Conservation (phyloP, 2,113 vertebrate species). For the Meriones unguiculatus region DNA sequence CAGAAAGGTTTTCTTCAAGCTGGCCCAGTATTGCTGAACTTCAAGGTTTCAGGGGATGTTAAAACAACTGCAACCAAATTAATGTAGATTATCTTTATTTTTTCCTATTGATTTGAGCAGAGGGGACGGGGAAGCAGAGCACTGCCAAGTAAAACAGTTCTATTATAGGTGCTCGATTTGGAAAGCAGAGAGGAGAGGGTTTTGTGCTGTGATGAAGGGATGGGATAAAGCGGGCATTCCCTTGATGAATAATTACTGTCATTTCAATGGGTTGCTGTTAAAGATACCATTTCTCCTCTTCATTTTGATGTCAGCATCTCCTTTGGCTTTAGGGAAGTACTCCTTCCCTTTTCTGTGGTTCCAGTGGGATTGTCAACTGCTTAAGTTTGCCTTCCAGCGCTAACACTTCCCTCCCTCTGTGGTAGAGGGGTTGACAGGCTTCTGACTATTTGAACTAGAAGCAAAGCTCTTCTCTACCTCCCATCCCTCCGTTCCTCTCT, state of each 20-base stretch:
- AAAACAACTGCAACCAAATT: conserved; percentile 81
- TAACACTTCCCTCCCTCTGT: not conserved
- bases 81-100: conserved; percentile 82
- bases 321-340: not conserved
- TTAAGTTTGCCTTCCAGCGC: not conserved
- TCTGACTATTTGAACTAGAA: not conserved
- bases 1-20: conserved; percentile 82
- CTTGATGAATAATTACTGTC: conserved; percentile 47
- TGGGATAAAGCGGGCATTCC: not conserved
- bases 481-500: not conserved
- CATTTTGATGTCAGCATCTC: conserved; percentile 8
- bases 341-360: not conserved
- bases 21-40: conserved; percentile 75
- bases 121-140: conserved; percentile 38
- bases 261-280: not conserved
- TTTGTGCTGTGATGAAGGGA: conserved; percentile 1
- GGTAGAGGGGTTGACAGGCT: not conserved
- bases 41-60: conserved; percentile 80
- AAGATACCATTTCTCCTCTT: not conserved
- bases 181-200: not conserved
- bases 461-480: not conserved
- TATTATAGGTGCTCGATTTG: conserved; percentile 65
- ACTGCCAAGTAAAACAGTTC: conserved; percentile 55
- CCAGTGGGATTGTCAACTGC: not conserved
- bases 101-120: conserved; percentile 77